phyloP scores from a whole-genome alignment of 2,888 invertebrate genomes.

The Rapana venosa region DNA sequence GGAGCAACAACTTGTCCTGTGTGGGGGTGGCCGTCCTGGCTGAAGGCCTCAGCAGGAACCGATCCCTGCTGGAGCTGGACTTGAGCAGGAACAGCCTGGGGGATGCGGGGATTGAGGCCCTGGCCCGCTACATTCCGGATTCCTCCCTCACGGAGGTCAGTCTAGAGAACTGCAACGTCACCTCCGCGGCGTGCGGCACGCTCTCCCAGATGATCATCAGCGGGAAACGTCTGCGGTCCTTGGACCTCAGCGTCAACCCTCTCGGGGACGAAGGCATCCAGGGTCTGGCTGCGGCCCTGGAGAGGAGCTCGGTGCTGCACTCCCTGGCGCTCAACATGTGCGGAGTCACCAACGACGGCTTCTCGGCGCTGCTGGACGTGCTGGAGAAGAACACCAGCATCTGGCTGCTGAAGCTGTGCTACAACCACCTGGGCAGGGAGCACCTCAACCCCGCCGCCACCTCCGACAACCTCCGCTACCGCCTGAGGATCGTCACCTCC shows the following conservation, averaged over 20 bases:
- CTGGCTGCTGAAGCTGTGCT: constrained; percentile 73
- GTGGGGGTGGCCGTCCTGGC: constrained; percentile 69
- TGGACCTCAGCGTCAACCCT: constrained; percentile 74
- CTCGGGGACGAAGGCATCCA: constrained; percentile 69
- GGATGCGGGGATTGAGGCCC: constrained; percentile 66
- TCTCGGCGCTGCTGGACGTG: constrained; percentile 71
- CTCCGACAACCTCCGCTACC: constrained; percentile 72
- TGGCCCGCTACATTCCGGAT: constrained; percentile 69
- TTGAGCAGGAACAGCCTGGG: constrained; percentile 75
- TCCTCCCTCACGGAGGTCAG: constrained; percentile 70
- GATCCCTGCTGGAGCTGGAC: constrained; percentile 69
- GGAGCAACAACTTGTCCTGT: constrained; percentile 71
- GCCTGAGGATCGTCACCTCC: constrained; percentile 72
- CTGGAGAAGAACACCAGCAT: constrained; percentile 71
- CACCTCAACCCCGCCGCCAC: constrained; percentile 64
- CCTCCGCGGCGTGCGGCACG: constrained; percentile 65
- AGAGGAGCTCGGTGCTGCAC: constrained; percentile 66
- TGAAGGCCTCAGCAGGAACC: constrained; percentile 68
- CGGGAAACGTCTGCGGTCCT: constrained; percentile 62
- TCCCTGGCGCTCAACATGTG: constrained; percentile 77
- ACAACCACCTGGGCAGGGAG: constrained; percentile 70
- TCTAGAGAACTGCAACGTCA: constrained; percentile 74
- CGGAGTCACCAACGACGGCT: constrained; percentile 74
- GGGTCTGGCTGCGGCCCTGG: constrained; percentile 70
- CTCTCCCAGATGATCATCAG: constrained; percentile 70